Evolutionary conservation across 2,888 invertebrate species (phyloP).

Genomic region (Timema cristinae): DNA sequence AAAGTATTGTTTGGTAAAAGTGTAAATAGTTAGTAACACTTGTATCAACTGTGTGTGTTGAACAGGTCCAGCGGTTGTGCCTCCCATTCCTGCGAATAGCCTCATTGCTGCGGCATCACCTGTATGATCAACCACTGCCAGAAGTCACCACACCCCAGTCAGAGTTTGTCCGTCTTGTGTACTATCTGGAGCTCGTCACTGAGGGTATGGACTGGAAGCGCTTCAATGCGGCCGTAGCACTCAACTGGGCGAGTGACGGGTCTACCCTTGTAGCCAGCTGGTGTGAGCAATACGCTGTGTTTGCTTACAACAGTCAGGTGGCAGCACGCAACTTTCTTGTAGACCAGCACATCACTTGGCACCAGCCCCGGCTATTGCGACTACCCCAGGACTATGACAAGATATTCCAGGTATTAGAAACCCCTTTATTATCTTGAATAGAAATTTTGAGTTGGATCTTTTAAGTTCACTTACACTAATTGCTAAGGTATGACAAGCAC

Average conservation of each 20-base stretch:
- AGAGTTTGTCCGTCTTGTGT: slow-evolving; percentile 74
- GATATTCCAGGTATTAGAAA: slow-evolving; percentile 66
- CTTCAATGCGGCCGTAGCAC: slow-evolving; percentile 55
- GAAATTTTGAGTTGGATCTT: neutral
- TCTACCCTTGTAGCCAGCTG: slow-evolving; percentile 53
- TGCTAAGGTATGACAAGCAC: too few relatives aligned
- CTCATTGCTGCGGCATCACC: slow-evolving; percentile 75
- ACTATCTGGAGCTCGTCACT: slow-evolving; percentile 71
- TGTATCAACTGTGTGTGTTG: neutral
- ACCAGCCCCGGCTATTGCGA: slow-evolving; percentile 76
- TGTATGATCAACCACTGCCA: slow-evolving; percentile 45
- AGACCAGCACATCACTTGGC: slow-evolving; percentile 74
- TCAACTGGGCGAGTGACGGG: slow-evolving; percentile 38
- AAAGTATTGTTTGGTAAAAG: neutral
- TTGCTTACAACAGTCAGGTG: slow-evolving; percentile 51
- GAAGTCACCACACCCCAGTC: slow-evolving; percentile 48
- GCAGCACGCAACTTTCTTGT: slow-evolving; percentile 65
- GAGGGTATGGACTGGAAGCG: slow-evolving; percentile 62
- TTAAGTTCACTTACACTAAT: too few relatives aligned
- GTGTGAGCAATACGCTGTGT: slow-evolving; percentile 64
- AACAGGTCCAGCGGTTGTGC: slow-evolving; percentile 70
- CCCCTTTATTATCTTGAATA: neutral
- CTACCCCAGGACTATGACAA: slow-evolving; percentile 90
- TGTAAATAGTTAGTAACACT: neutral
- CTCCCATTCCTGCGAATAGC: slow-evolving; percentile 82